Evolutionary conservation across 2,113 vertebrate species (phyloP).

Genomic region (Pandion haliaetus): DNA sequence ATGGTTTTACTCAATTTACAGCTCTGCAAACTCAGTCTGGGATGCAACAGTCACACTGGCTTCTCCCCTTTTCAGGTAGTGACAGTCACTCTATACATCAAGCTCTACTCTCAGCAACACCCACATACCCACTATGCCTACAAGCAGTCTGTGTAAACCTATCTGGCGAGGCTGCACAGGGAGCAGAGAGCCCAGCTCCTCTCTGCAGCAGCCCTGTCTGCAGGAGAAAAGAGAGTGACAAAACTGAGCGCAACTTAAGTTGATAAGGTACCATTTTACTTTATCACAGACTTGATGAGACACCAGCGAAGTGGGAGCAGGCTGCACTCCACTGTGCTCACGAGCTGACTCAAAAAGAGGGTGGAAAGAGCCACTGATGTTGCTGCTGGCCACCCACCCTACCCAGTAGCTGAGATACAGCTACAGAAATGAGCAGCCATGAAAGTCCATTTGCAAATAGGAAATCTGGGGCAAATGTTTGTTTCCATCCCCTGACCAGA

Average conservation of each 20-base stretch:
- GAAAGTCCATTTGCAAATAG: neutral
- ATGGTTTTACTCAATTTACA: neutral
- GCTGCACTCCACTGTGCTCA: neutral
- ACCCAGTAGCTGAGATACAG: neutral
- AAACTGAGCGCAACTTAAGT: too few relatives aligned
- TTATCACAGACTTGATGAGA: neutral
- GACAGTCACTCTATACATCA: neutral
- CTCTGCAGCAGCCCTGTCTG: neutral
- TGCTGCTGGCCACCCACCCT: neutral
- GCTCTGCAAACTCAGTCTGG: neutral
- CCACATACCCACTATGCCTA: neutral
- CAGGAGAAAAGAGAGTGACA: too few relatives aligned
- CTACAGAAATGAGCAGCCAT: neutral
- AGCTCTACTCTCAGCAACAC: neutral
- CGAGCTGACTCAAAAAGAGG: neutral
- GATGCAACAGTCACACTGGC: neutral
- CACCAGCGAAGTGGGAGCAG: neutral
- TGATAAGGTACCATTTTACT: neutral
- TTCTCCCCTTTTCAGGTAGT: neutral
- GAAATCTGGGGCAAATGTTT: neutral
- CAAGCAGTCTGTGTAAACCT: neutral
- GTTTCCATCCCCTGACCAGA: neutral
- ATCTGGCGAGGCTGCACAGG: neutral
- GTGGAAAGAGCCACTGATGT: neutral
- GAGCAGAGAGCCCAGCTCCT: neutral